A percentile compares a stretch with the other conserved stretches of the same genome.
Conservation (phyloP, 2,888 invertebrate genomes). For the Onchidella celtica region DNA sequence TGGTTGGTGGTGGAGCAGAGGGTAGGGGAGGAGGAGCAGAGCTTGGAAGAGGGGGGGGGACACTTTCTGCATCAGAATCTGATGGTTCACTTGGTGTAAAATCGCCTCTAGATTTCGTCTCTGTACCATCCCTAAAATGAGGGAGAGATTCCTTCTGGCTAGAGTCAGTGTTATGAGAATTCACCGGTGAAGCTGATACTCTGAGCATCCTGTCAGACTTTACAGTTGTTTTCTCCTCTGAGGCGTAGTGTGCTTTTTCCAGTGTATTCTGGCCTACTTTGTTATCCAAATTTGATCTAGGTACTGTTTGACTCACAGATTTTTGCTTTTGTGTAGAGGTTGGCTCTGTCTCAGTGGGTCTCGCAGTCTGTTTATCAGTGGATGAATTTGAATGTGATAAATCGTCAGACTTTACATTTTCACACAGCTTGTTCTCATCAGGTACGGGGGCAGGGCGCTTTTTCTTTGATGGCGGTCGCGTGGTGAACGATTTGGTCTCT, state of each 20-base stretch:
- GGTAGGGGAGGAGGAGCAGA: conserved; percentile 64
- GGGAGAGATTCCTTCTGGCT: not conserved
- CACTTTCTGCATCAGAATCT: conserved; percentile 61
- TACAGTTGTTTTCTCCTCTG: not conserved
- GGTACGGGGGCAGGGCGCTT: not conserved
- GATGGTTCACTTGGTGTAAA: not conserved
- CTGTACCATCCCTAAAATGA: not conserved
- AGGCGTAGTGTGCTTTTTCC: not conserved
- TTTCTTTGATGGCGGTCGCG: not conserved
- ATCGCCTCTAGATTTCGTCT: too few relatives aligned
- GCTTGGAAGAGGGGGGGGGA: conserved; percentile 65
- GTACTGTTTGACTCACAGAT: not conserved
- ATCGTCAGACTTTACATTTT: not conserved
- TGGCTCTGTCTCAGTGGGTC: not conserved
- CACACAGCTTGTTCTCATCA: not conserved
- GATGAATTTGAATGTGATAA: not conserved
- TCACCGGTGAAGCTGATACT: not conserved
- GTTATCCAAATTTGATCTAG: not conserved
- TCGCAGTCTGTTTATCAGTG: not conserved
- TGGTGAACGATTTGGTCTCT: not conserved
- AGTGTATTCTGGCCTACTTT: not conserved
- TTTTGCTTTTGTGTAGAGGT: not conserved
- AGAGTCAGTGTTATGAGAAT: not conserved
- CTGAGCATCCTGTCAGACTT: not conserved
- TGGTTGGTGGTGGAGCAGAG: conserved; percentile 27